These are phyloP conservation scores for Brienomyrus longianalis DNA, from an alignment of 2,113 vertebrate genomes.

Conservation along the genomic window DNA sequence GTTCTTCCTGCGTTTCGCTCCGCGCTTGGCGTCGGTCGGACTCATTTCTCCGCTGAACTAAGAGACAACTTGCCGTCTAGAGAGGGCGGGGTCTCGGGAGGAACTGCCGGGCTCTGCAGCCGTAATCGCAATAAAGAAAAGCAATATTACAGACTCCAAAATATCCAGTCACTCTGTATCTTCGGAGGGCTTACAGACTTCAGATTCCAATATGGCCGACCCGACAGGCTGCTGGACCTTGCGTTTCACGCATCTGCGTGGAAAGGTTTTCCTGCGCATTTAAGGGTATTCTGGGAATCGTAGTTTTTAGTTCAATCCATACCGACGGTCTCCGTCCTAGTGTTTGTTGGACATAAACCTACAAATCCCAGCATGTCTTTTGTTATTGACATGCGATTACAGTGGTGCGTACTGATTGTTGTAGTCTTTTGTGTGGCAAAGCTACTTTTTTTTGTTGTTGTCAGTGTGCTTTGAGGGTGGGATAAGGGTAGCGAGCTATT, in stretches of 20 bases:
- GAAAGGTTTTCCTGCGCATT: constrained; percentile 2
- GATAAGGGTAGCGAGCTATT: neutral
- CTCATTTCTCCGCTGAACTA: constrained; percentile 68
- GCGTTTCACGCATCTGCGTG: constrained; percentile 41
- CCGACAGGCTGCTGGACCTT: constrained; percentile 45
- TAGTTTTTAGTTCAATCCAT: constrained; percentile 34
- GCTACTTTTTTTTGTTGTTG: constrained; percentile 4
- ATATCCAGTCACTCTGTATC: constrained; percentile 46
- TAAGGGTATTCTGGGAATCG: constrained; percentile 46
- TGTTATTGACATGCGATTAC: neutral
- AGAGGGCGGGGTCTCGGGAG: constrained; percentile 42
- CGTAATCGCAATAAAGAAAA: constrained; percentile 30
- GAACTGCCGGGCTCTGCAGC: constrained; percentile 35
- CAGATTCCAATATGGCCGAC: constrained; percentile 71
- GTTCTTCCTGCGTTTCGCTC: constrained; percentile 92
- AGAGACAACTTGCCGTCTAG: constrained; percentile 53
- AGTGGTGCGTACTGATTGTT: neutral
- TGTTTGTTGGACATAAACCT: neutral
- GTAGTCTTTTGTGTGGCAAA: constrained; percentile 3
- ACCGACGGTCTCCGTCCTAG: too few species aligned
- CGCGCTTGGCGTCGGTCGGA: constrained; percentile 90
- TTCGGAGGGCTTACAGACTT: constrained; percentile 60
- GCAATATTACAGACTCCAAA: constrained; percentile 47
- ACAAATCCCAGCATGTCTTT: constrained; percentile 9
- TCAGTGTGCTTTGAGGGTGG: neutral